Evolutionary conservation across 2,888 invertebrate species (phyloP).

Genomic region (Eilema depressum): DNA sequence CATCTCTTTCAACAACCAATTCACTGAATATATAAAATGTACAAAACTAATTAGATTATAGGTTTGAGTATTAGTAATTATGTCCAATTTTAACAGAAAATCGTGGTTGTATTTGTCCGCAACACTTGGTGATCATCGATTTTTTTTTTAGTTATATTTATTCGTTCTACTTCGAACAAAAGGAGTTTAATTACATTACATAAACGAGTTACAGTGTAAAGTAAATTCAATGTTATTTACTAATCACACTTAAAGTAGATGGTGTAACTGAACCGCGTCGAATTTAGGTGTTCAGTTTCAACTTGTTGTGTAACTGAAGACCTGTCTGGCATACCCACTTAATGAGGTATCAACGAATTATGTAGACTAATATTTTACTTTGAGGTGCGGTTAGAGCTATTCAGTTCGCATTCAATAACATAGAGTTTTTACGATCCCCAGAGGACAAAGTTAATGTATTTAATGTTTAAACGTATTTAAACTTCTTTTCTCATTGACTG

Average conservation of each 20-base stretch:
- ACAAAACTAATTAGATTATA: background rate
- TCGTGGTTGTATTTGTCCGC: background rate
- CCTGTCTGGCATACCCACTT: background rate
- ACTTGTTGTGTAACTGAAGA: conserved; percentile 15
- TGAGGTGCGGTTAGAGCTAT: background rate
- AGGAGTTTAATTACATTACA: conserved; percentile 46
- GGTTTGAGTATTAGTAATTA: background rate
- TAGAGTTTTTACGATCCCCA: no score
- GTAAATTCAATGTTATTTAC: conserved; percentile 43
- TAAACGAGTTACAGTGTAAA: conserved; percentile 34
- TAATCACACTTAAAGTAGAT: conserved; percentile 16
- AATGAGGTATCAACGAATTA: background rate
- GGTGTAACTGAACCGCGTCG: background rate
- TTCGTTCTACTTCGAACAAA: conserved; percentile 27
- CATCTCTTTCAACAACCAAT: background rate
- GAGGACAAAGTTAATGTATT: no score
- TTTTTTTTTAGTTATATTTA: background rate
- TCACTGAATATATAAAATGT: background rate
- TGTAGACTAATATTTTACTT: background rate
- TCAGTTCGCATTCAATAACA: no score
- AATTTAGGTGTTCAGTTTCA: conserved; percentile 17
- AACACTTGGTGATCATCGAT: background rate
- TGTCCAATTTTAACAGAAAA: no score
- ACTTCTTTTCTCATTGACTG: no score
- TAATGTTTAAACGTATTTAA: no score